These are phyloP conservation scores for Motacilla tschutschensis DNA, from an alignment of 2,113 vertebrate species.

Conservation along the genomic window DNA sequence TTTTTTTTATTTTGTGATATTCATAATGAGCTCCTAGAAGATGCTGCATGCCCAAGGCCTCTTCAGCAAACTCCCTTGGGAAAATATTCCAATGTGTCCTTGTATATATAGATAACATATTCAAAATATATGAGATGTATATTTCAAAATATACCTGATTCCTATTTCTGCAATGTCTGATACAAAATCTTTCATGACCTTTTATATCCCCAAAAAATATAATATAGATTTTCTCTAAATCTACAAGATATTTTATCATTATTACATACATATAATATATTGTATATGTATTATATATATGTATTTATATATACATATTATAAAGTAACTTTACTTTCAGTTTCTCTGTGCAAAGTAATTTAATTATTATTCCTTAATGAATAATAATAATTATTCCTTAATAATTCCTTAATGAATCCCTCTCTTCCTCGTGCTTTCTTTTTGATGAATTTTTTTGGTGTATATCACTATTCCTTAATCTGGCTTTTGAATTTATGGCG, in stretches of 20 bases:
- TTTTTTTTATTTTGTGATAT: background rate
- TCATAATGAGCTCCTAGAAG: background rate
- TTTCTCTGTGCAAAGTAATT: background rate
- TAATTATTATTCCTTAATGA: background rate
- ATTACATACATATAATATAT: background rate
- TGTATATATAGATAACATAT: background rate
- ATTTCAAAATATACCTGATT: background rate
- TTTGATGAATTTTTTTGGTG: background rate
- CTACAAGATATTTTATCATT: background rate
- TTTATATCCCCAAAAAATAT: background rate
- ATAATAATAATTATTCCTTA: too few species aligned
- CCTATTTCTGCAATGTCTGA: background rate
- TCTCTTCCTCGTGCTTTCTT: background rate
- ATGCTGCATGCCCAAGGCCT: background rate
- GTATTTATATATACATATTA: background rate
- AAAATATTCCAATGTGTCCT: background rate
- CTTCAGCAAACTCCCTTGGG: background rate
- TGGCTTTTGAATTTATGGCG: background rate
- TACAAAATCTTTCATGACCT: background rate
- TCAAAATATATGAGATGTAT: background rate
- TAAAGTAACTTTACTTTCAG: background rate
- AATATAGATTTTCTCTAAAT: background rate
- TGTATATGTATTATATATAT: background rate
- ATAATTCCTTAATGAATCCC: background rate
- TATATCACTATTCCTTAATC: background rate